These are phyloP conservation scores for Omphaloscelis lunosa DNA, from an alignment of 2,888 invertebrate genomes.

Conservation along the genomic window DNA sequence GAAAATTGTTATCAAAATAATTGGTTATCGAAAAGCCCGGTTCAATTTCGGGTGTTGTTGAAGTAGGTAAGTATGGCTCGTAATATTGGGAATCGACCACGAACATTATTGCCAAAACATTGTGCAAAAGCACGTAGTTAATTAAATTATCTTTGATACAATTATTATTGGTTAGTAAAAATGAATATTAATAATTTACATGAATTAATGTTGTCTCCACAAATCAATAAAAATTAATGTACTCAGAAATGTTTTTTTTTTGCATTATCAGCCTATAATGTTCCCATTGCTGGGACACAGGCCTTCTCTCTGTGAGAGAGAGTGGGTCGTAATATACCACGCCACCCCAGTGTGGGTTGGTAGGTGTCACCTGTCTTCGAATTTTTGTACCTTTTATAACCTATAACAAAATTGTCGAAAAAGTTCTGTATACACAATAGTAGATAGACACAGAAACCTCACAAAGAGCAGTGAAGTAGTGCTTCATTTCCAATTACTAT, in stretches of 20 bases:
- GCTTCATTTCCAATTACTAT: slow-evolving; percentile 69
- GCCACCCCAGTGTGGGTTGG: background rate
- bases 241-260: background rate
- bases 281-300: too few relatives aligned
- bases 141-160: slow-evolving; percentile 20
- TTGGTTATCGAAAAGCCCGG: slow-evolving; percentile 22
- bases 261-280: background rate
- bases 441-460: background rate
- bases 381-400: background rate
- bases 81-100: slow-evolving; percentile 18
- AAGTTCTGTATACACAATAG: background rate
- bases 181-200: slow-evolving; percentile 6
- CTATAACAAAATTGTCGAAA: background rate
- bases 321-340: background rate
- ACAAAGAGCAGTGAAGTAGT: slow-evolving; percentile 51
- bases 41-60: slow-evolving; percentile 21
- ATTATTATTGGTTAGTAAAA: slow-evolving; percentile 22
- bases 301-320: too few relatives aligned
- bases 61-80: background rate
- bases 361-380: background rate
- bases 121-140: slow-evolving; percentile 32
- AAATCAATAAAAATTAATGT: background rate
- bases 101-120: slow-evolving; percentile 23
- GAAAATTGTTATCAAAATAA: slow-evolving; percentile 32
- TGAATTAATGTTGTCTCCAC: background rate